Evolutionary conservation across 2,113 vertebrate genomes (phyloP), one percentile per base, ranked within the genome.

Genomic region (Geococcyx californianus): DNA sequence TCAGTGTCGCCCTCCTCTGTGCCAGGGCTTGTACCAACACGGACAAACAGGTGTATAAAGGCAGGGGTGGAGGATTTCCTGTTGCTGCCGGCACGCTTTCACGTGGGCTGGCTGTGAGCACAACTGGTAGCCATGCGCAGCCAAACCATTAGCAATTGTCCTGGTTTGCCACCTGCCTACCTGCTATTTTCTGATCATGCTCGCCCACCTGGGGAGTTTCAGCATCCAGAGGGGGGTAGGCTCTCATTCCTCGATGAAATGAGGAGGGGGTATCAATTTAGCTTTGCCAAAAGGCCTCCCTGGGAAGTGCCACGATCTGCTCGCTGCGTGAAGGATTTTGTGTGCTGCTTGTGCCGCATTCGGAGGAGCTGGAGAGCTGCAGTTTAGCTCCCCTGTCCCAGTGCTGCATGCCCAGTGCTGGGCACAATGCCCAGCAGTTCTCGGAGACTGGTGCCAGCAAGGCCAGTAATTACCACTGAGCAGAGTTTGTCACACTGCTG

Each of bases 161-260:
- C 54, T 31, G n/a, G 11, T 73, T 62, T 66, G 64, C 52, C 54
- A 31, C 31, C 79, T 82, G 44, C 63, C 24, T 29, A 8, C 40
- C 23, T 1, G 1, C 16, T 11, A 1, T 38, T 42, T n/a, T 38
- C 54, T 29, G n/a, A 11, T 63, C 1, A 1, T 10, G 45, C 33
- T 55, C 26, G 26, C 45, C 70, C 70, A 3, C 24, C 6, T 7
- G 2, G 33, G 26, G 28, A 52, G 24, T 12, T n/a, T 11, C 33
- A 14, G 55, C 75, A 38, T 20, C 31, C 24, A 0, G 42, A 31
- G 42, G 34, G 18, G 1, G 20, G 28, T 4, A 38, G 20, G 59
- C 56, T 51, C 34, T 60, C 1, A 1, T 16, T 84, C 21, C 34
- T 38, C 56, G 16, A 6, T 17, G 80, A 26, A 51, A 8, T 3